Percentiles rank a stretch among this genome's conserved stretches.
phyloP scores from a whole-genome alignment of 2,797 vertebrate genomes.

The Oreochromis mossambicus region DNA sequence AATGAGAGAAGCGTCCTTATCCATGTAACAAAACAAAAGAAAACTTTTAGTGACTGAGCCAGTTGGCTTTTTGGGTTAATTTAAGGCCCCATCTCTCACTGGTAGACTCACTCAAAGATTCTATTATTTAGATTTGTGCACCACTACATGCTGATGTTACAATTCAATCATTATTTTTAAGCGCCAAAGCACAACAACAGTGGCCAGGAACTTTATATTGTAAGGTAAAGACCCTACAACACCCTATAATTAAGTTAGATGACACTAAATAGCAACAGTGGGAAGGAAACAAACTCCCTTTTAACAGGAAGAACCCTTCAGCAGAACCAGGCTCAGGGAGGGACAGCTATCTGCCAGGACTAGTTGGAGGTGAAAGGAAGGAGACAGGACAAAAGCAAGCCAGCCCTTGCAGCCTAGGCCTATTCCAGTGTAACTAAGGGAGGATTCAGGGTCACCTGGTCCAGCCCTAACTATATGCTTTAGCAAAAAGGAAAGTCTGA shows the following conservation, averaged over 20 bases:
- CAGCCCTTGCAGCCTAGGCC: fast-evolving
- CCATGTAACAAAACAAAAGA: not conserved
- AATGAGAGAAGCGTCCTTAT: fast-evolving
- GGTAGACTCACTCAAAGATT: fast-evolving
- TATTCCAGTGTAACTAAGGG: not conserved
- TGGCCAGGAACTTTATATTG: not conserved
- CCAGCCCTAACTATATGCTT: fast-evolving
- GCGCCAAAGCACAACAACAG: not conserved
- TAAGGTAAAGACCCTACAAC: not conserved
- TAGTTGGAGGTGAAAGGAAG: not conserved
- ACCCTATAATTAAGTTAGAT: not conserved
- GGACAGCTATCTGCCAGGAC: not conserved
- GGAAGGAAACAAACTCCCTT: not conserved
- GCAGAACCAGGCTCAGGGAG: not conserved
- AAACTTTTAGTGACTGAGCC: not conserved
- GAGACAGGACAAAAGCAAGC: not conserved
- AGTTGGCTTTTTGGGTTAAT: fast-evolving
- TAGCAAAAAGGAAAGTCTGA: not conserved
- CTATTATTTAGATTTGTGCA: not conserved
- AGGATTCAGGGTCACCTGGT: fast-evolving
- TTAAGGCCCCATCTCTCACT: not conserved
- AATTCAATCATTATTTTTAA: not conserved
- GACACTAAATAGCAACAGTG: not conserved
- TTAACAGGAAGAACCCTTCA: not conserved
- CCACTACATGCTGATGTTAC: not conserved